Evolutionary conservation across 2,888 invertebrate genomes (phyloP).

Genomic region (Melinopterus prodromus): DNA sequence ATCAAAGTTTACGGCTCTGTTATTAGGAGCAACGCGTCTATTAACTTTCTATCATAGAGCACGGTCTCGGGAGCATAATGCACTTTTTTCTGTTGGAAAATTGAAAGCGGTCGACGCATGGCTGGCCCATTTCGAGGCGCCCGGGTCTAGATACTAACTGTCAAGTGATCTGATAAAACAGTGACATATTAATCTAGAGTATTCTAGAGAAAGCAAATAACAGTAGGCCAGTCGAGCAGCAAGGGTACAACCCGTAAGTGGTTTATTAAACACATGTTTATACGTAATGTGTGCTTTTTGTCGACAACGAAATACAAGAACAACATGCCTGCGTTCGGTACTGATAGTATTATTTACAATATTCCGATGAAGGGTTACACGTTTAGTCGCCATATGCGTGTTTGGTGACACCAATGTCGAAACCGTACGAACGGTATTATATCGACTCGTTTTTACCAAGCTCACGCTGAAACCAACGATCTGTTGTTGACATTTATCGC

Average conservation of each 20-base stretch:
- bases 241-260: background rate
- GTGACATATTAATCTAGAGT: constrained; percentile 21
- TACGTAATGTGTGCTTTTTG: constrained; percentile 14
- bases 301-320: constrained; percentile 7
- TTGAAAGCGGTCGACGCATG: background rate
- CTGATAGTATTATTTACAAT: constrained; percentile 4
- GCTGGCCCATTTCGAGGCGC: constrained; percentile 10
- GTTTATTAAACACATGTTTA: constrained; percentile 7
- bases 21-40: background rate
- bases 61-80: background rate
- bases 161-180: constrained; percentile 25
- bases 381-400: background rate
- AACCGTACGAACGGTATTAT: background rate
- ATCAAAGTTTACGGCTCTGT: background rate
- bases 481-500: constrained; percentile 13
- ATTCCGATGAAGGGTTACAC: background rate
- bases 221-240: background rate
- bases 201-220: constrained; percentile 17
- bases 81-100: background rate
- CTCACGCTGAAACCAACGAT: background rate
- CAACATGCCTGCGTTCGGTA: background rate
- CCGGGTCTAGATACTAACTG: constrained; percentile 16
- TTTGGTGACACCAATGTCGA: background rate
- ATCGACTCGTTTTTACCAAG: constrained; percentile 4
- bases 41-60: background rate